Evolutionary conservation across 2,888 invertebrate genomes (phyloP).

Genomic region (Phlogophora meticulosa): DNA sequence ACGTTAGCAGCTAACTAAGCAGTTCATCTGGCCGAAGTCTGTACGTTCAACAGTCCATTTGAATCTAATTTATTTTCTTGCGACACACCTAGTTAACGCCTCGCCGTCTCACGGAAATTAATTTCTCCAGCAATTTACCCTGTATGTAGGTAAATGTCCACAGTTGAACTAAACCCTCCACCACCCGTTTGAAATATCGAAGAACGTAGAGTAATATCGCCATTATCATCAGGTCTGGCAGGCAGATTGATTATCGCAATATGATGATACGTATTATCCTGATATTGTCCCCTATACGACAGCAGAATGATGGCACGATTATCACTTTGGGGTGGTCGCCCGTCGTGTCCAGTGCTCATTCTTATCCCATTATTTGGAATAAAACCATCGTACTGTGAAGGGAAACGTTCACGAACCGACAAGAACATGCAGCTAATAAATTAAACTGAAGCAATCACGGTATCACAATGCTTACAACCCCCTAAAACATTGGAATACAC

Average conservation of each 20-base stretch:
- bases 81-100: constrained; percentile 55
- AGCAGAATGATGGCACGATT: constrained; percentile 43
- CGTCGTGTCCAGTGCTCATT: constrained; percentile 10
- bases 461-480: constrained; percentile 46
- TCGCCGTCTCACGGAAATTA: constrained; percentile 53
- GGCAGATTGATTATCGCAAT: constrained; percentile 47
- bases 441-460: constrained; percentile 47
- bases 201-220: constrained; percentile 16
- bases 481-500: constrained; percentile 60
- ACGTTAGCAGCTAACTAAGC: constrained; percentile 38
- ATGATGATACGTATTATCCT: constrained; percentile 49
- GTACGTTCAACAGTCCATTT: constrained; percentile 56
- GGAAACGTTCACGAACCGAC: constrained; percentile 2
- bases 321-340: constrained; percentile 44
- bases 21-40: constrained; percentile 27
- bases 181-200: constrained; percentile 33
- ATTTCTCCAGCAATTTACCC: constrained; percentile 60
- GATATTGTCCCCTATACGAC: constrained; percentile 50
- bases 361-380: constrained; percentile 8
- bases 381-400: background rate
- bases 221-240: constrained; percentile 25
- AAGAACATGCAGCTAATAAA: constrained; percentile 16
- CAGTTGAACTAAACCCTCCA: constrained; percentile 14
- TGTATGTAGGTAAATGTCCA: constrained; percentile 49
- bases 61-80: constrained; percentile 61